phyloP scores from a whole-genome alignment of 1,140 invertebrate genomes.

The Drosophila busckii region DNA sequence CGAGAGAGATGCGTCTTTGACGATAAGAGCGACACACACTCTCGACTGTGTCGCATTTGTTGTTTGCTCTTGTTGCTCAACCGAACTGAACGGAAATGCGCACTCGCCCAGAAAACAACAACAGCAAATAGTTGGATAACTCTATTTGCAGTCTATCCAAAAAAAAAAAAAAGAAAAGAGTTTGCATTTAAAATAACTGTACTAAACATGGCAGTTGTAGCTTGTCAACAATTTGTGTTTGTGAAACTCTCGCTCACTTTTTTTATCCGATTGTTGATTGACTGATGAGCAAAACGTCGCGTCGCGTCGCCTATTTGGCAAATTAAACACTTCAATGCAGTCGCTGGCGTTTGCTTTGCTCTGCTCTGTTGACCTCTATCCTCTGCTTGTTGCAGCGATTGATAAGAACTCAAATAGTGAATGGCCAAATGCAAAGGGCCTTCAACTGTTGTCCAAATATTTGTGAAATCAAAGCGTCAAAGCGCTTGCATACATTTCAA shows the following conservation, averaged over 20 bases:
- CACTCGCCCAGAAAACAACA: no score
- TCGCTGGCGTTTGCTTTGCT: neutral
- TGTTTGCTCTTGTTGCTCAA: neutral
- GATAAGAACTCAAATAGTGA: no score
- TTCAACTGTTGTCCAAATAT: no score
- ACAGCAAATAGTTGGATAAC: no score
- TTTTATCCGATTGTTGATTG: neutral
- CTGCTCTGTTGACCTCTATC: constrained; percentile 4
- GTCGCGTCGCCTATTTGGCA: constrained; percentile 22
- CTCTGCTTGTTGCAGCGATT: no score
- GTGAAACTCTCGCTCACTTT: constrained; percentile 1
- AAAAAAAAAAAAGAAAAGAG: constrained; percentile 19
- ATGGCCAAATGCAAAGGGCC: no score
- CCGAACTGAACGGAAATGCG: constrained; percentile 11
- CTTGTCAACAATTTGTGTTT: constrained; percentile 20
- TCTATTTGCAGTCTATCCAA: no score
- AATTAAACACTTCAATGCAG: constrained; percentile 26
- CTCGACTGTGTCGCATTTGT: neutral
- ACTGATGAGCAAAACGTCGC: constrained; percentile 26
- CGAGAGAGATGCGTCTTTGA: constrained; percentile 25
- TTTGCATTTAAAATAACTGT: constrained; percentile 1
- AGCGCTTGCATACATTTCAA: no score
- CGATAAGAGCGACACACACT: constrained; percentile 22
- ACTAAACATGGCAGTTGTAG: constrained; percentile 25
- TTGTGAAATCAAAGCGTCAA: no score